phyloP scores from a whole-genome alignment of 1,140 invertebrate species.

The Drosophila elegans region DNA sequence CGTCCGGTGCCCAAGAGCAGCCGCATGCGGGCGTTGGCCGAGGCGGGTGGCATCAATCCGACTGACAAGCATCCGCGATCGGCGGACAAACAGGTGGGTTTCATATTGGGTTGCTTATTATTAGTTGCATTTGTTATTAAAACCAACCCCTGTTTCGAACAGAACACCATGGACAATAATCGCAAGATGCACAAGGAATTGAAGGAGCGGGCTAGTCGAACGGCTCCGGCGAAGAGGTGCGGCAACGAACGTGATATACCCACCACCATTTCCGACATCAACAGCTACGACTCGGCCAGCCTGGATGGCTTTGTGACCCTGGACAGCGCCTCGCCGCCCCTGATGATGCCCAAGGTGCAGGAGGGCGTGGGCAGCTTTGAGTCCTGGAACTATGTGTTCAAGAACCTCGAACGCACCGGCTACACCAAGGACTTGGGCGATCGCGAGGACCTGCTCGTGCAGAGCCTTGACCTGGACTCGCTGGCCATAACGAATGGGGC shows the following conservation, averaged over 20 bases:
- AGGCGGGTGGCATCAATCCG: conserved; percentile 44
- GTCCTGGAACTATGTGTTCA: conserved; percentile 92
- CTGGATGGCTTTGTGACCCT: conserved; percentile 66
- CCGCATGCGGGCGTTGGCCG: conserved; percentile 38
- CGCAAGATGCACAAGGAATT: conserved; percentile 78
- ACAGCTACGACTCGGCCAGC: conserved; percentile 83
- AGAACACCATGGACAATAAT: conserved; percentile 76
- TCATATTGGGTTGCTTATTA: not conserved
- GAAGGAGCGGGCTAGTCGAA: conserved; percentile 62
- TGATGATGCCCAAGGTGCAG: conserved; percentile 76
- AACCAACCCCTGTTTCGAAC: not conserved
- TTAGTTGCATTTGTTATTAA: not conserved
- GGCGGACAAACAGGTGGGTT: conserved; percentile 52
- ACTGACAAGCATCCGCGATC: conserved; percentile 57
- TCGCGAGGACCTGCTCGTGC: conserved; percentile 76
- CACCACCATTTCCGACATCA: conserved; percentile 56
- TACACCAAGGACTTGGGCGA: conserved; percentile 88
- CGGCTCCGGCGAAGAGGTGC: conserved; percentile 38
- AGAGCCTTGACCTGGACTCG: conserved; percentile 76
- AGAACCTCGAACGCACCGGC: conserved; percentile 90
- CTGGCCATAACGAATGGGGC: conserved; percentile 63
- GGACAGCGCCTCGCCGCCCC: conserved; percentile 61
- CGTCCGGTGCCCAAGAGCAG: conserved; percentile 72
- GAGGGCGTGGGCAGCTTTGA: conserved; percentile 88
- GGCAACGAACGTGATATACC: conserved; percentile 57